A percentile compares a stretch with the other conserved stretches of the same genome.
These are phyloP conservation scores for Drosophila tanythrix DNA, from an alignment of 2,888 invertebrate species.

Conservation along the genomic window DNA sequence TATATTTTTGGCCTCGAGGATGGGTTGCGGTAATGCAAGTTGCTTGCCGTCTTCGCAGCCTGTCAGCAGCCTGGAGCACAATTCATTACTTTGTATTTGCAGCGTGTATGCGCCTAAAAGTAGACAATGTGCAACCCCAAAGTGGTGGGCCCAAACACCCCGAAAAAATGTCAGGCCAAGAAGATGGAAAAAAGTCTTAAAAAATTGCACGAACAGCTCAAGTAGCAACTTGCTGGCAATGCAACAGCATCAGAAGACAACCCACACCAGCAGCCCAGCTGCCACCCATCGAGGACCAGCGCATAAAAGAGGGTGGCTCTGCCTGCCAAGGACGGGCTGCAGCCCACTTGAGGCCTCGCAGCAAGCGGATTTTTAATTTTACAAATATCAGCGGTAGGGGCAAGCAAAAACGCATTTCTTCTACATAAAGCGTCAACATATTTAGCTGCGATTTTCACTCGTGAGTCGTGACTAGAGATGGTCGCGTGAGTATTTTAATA, in stretches of 20 bases:
- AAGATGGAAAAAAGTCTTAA: slow-evolving; percentile 60
- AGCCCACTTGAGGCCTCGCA: slow-evolving; percentile 59
- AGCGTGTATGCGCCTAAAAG: slow-evolving; percentile 53
- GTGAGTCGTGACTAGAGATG: slow-evolving; percentile 25
- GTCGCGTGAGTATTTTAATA: neutral
- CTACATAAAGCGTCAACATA: slow-evolving; percentile 22
- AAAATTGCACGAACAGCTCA: slow-evolving; percentile 59
- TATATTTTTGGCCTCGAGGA: neutral
- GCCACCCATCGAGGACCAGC: neutral
- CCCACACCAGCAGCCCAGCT: slow-evolving; percentile 43
- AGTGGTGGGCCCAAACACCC: slow-evolving; percentile 55
- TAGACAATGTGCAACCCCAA: slow-evolving; percentile 69
- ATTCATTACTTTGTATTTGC: slow-evolving; percentile 65
- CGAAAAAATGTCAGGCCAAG: slow-evolving; percentile 52
- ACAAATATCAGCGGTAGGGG: slow-evolving; percentile 41
- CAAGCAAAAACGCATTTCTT: slow-evolving; percentile 61
- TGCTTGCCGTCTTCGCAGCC: slow-evolving; percentile 52
- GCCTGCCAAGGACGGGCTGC: slow-evolving; percentile 61
- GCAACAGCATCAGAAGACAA: slow-evolving; percentile 67
- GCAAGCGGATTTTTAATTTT: slow-evolving; percentile 55
- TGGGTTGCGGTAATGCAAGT: slow-evolving; percentile 55
- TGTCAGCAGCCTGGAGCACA: slow-evolving; percentile 58
- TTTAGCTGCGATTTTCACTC: slow-evolving; percentile 42
- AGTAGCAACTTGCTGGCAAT: slow-evolving; percentile 69
- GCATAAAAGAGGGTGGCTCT: slow-evolving; percentile 50